A percentile compares a stretch with the other conserved stretches of the same genome.
These are phyloP conservation scores for Aquatica leii DNA, from an alignment of 2,888 invertebrate species.

Conservation along the genomic window DNA sequence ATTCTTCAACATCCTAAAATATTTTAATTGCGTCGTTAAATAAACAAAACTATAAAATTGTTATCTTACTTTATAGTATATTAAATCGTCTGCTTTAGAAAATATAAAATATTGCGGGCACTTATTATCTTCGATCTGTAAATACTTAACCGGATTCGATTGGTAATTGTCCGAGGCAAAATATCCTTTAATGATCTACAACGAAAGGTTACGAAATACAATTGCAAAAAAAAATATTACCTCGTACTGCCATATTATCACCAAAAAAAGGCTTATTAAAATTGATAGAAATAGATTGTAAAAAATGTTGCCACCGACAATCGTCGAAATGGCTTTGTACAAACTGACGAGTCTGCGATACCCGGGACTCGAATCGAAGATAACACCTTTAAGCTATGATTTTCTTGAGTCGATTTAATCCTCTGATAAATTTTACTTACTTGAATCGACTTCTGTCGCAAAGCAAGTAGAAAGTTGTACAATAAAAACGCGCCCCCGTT, in stretches of 20 bases:
- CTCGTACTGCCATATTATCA: slow-evolving; percentile 69
- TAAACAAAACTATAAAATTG: background rate
- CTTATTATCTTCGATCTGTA: slow-evolving; percentile 66
- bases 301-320: slow-evolving; percentile 66
- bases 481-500: slow-evolving; percentile 80
- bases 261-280: slow-evolving; percentile 65
- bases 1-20: slow-evolving; percentile 71
- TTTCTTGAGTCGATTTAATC: too few species aligned
- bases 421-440: too few species aligned
- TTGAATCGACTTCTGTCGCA: slow-evolving; percentile 64
- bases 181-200: slow-evolving; percentile 53
- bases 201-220: background rate
- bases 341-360: slow-evolving; percentile 66
- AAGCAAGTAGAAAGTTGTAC: slow-evolving; percentile 70
- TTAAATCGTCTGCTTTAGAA: slow-evolving; percentile 74
- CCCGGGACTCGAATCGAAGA: slow-evolving; percentile 78
- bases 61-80: slow-evolving; percentile 64
- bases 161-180: slow-evolving; percentile 48
- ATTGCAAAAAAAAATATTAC: slow-evolving; percentile 52
- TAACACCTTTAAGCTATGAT: slow-evolving; percentile 69
- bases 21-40: background rate
- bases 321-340: slow-evolving; percentile 69
- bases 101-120: slow-evolving; percentile 79
- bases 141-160: slow-evolving; percentile 64
- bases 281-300: slow-evolving; percentile 67